phyloP scores from a whole-genome alignment of 2,888 invertebrate genomes.

The Tridacna gigas region DNA sequence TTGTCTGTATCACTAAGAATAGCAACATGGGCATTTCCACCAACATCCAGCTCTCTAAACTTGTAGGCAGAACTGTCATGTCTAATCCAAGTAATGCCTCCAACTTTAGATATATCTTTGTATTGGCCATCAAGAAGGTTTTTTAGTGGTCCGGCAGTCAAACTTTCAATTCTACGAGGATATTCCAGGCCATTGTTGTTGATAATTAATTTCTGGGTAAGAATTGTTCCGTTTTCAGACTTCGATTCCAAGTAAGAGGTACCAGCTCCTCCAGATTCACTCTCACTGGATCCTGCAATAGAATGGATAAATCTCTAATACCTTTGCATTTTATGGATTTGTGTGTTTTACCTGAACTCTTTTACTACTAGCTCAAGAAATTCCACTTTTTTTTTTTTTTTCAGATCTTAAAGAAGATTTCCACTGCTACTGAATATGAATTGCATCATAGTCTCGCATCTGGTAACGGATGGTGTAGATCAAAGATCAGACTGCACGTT shows the following conservation, averaged over 20 bases:
- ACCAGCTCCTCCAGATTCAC: conserved; percentile 76
- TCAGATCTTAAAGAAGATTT: no score
- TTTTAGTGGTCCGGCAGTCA: conserved; percentile 51
- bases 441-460: no score
- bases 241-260: conserved; percentile 70
- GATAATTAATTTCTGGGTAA: conserved; percentile 60
- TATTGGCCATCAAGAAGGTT: conserved; percentile 71
- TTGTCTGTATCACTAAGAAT: conserved; percentile 69
- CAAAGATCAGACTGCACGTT: no score
- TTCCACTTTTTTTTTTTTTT: no score
- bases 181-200: conserved; percentile 73
- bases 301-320: not conserved
- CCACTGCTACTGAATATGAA: no score
- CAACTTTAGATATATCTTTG: conserved; percentile 64
- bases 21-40: conserved; percentile 77
- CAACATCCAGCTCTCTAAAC: conserved; percentile 67
- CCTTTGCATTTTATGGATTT: no score
- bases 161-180: conserved; percentile 60
- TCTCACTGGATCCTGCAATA: conserved; percentile 63
- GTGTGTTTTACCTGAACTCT: no score
- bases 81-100: conserved; percentile 75
- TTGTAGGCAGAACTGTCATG: conserved; percentile 54
- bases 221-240: conserved; percentile 38
- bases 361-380: no score
- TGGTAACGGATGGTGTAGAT: no score